A percentile compares a stretch with the other conserved stretches of the same genome.
These are phyloP conservation scores for Streblospio benedicti DNA, from an alignment of 1,140 invertebrate genomes.

Conservation along the genomic window DNA sequence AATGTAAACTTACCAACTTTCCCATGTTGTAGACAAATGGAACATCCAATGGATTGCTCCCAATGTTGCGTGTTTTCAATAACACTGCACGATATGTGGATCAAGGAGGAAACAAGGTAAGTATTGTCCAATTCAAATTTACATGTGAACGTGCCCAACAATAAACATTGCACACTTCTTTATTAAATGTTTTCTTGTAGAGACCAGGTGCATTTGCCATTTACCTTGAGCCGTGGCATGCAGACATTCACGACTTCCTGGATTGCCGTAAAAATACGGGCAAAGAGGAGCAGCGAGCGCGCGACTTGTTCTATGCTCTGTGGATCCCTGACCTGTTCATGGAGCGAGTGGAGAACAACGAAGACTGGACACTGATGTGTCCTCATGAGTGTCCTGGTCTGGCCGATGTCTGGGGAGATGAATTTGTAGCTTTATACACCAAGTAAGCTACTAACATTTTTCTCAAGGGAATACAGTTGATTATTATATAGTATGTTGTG, in stretches of 20 bases:
- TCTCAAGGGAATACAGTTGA: too few relatives aligned
- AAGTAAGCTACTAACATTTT: too few relatives aligned
- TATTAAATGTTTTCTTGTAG: too few relatives aligned
- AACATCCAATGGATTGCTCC: conserved; percentile 90
- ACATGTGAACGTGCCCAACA: not conserved
- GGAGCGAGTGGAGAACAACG: conserved; percentile 82
- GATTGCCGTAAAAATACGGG: conserved; percentile 84
- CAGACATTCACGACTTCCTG: conserved; percentile 88
- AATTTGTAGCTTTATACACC: conserved; percentile 92
- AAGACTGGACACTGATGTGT: conserved; percentile 92
- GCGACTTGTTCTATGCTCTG: conserved; percentile 94
- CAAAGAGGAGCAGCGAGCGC: conserved; percentile 81
- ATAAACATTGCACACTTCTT: too few relatives aligned
- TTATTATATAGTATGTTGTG: too few relatives aligned
- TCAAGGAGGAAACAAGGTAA: conserved; percentile 90
- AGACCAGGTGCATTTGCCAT: conserved; percentile 98
- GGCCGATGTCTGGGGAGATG: conserved; percentile 82
- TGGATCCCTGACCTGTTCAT: conserved; percentile 99
- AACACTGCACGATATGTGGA: conserved; percentile 94
- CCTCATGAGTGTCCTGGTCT: conserved; percentile 86
- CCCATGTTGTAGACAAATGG: conserved; percentile 71
- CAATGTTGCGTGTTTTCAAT: conserved; percentile 93
- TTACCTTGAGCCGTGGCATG: conserved; percentile 98
- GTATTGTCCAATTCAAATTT: not conserved
- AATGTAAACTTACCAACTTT: too few relatives aligned